A percentile compares a stretch with the other conserved stretches of the same genome.
These are phyloP conservation scores for Papilio aristodemus DNA, from an alignment of 1,140 invertebrate species.

Conservation along the genomic window DNA sequence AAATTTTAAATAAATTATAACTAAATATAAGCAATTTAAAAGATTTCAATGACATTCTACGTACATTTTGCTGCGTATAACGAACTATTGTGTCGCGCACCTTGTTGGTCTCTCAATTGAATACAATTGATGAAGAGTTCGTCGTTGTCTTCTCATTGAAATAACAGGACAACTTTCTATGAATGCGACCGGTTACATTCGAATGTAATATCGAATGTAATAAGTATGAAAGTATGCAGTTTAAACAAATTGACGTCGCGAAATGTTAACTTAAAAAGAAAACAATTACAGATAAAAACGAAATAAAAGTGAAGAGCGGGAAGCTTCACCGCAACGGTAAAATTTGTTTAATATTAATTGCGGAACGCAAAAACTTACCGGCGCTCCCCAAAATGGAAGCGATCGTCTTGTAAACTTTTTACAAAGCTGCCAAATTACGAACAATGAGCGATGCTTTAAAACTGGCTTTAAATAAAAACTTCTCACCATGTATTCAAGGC, in stretches of 20 bases:
- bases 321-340: conserved; percentile 12
- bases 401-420: conserved; percentile 24
- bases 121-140: conserved; percentile 32
- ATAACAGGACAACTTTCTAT: conserved; percentile 25
- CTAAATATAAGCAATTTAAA: neutral
- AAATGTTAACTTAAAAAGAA: conserved; percentile 19
- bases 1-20: neutral
- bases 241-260: conserved; percentile 10
- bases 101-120: conserved; percentile 28
- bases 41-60: conserved; percentile 7
- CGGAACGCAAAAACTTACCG: conserved; percentile 1
- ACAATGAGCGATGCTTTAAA: conserved; percentile 30
- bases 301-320: neutral
- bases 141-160: conserved; percentile 26
- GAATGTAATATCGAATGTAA: neutral
- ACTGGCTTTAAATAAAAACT: conserved; percentile 25
- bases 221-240: neutral
- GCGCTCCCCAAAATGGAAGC: conserved; percentile 17
- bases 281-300: conserved; percentile 28
- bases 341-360: conserved; percentile 35
- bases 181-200: conserved; percentile 13
- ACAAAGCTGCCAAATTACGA: conserved; percentile 29
- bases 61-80: conserved; percentile 25
- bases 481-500: neutral
- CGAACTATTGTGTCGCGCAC: conserved; percentile 22